Percentiles rank a stretch among this genome's conserved stretches.
phyloP scores from a whole-genome alignment of 2,888 invertebrate species.

The Calameuta pallipes region DNA sequence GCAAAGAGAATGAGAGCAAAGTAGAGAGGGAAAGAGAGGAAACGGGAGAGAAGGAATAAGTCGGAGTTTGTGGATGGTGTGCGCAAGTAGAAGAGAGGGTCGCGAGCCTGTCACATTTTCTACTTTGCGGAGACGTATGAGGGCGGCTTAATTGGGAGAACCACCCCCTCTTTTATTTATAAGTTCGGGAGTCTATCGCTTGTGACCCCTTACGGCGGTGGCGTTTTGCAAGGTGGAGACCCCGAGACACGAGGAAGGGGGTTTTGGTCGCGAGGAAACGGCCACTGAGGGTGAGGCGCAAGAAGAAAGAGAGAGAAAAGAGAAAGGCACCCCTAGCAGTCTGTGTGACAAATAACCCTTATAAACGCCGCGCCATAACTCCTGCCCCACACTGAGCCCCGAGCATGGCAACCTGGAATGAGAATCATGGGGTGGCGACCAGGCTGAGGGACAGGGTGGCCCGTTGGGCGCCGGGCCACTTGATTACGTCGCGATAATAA shows the following conservation, averaged over 20 bases:
- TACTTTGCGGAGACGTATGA: slow-evolving; percentile 61
- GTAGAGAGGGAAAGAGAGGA: slow-evolving; percentile 10
- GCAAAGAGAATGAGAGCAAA: background rate
- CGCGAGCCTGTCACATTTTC: slow-evolving; percentile 58
- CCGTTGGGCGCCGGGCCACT: slow-evolving; percentile 50
- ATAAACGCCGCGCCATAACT: slow-evolving; percentile 59
- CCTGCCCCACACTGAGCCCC: slow-evolving; percentile 30
- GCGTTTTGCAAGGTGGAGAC: slow-evolving; percentile 2
- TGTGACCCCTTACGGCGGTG: slow-evolving; percentile 21
- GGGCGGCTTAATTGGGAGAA: slow-evolving; percentile 62
- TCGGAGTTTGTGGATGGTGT: slow-evolving; percentile 8
- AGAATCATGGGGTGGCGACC: slow-evolving; percentile 45
- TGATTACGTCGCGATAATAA: slow-evolving; percentile 63
- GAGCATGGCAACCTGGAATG: slow-evolving; percentile 54
- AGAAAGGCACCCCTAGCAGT: slow-evolving; percentile 21
- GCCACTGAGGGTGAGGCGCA: slow-evolving; percentile 25
- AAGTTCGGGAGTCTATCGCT: slow-evolving; percentile 61
- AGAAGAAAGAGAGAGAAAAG: slow-evolving; percentile 23
- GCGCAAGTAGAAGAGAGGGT: slow-evolving; percentile 32
- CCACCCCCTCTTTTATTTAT: slow-evolving; percentile 60
- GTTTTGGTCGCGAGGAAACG: slow-evolving; percentile 15
- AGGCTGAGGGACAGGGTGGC: slow-evolving; percentile 30
- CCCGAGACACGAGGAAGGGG: background rate
- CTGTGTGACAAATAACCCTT: slow-evolving; percentile 64
- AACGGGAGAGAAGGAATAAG: slow-evolving; percentile 4